Percentiles rank a stretch among this genome's conserved stretches.
Conservation (phyloP, 2,113 vertebrate species). For the Elgaria multicarinata region DNA sequence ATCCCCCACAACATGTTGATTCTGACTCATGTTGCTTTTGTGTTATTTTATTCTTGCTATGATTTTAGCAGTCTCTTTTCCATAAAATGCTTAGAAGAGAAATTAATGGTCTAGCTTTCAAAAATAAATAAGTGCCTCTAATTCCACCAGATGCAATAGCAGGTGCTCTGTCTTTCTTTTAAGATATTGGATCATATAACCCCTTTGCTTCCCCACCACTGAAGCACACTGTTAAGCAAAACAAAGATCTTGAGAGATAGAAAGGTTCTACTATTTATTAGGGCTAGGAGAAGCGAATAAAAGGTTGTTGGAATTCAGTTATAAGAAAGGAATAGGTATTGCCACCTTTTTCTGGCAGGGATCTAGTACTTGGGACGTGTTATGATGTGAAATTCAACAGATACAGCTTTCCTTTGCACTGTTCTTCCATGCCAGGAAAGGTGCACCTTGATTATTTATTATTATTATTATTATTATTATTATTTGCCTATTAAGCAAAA, state of each 20-base stretch:
- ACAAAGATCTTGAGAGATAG: neutral
- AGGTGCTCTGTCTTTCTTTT: neutral
- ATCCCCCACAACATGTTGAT: neutral
- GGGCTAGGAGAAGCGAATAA: neutral
- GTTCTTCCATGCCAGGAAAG: neutral
- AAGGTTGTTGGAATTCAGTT: neutral
- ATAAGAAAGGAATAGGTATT: neutral
- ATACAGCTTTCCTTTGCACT: neutral
- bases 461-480: no score
- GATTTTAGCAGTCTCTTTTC: neutral
- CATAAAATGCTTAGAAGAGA: neutral
- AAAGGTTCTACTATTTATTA: neutral
- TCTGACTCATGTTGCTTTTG: neutral
- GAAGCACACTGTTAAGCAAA: neutral
- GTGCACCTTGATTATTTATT: neutral
- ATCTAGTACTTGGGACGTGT: neutral
- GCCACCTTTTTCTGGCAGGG: neutral
- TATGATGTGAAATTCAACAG: neutral
- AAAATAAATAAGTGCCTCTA: neutral
- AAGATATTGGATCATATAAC: neutral
- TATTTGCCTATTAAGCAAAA: neutral
- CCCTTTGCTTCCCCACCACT: neutral
- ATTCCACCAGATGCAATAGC: neutral
- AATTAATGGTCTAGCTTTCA: neutral
- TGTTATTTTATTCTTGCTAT: neutral